phyloP scores from a whole-genome alignment of 2,113 vertebrate species.

The Callocephalon fimbriatum region DNA sequence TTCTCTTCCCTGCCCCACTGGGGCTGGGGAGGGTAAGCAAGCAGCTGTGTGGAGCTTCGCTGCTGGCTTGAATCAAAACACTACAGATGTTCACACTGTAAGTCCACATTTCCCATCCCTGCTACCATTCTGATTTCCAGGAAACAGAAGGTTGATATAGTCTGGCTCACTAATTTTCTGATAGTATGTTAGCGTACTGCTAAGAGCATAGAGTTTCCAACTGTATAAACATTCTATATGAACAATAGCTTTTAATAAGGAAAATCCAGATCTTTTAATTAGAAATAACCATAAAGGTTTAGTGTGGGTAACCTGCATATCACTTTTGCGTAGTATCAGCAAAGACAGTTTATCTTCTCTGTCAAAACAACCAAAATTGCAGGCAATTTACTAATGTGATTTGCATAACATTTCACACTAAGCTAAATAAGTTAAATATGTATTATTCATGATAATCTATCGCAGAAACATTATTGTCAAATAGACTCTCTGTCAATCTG shows the following conservation, averaged over 20 bases:
- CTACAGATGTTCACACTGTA: background rate
- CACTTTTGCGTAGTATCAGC: conserved; percentile 24
- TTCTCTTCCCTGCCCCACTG: background rate
- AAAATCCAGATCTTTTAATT: conserved; percentile 14
- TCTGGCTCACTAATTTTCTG: background rate
- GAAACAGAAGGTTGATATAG: background rate
- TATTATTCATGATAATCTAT: conserved; percentile 71
- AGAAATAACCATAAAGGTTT: conserved; percentile 22
- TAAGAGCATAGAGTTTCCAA: background rate
- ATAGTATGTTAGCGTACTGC: background rate
- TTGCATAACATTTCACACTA: conserved; percentile 69
- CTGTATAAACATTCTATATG: background rate
- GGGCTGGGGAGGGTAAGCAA: background rate
- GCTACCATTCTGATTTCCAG: background rate
- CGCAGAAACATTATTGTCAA: conserved; percentile 43
- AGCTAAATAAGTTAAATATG: conserved; percentile 61
- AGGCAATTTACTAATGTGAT: conserved; percentile 68
- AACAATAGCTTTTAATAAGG: conserved; percentile 12
- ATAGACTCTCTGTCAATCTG: conserved; percentile 46
- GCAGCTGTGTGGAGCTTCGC: rapidly evolving
- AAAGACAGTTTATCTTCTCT: conserved; percentile 63
- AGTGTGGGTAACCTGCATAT: background rate
- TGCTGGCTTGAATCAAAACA: background rate
- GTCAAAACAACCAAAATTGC: conserved; percentile 65
- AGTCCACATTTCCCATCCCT: background rate